Conservation (phyloP, 1,140 invertebrate species). For the Glossosoma conforme region DNA sequence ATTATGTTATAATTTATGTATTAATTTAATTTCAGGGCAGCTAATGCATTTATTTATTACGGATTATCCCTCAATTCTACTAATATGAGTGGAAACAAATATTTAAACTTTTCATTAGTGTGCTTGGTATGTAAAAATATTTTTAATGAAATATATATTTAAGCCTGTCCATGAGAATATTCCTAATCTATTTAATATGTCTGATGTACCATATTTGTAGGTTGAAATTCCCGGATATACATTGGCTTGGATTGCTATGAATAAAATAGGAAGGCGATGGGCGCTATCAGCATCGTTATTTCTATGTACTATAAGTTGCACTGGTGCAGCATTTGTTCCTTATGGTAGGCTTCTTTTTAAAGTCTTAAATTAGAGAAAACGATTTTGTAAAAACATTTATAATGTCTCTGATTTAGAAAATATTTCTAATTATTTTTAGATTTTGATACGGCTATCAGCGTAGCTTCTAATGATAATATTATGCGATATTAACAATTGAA, state of each 20-base stretch:
- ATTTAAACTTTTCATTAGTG: slow-evolving; percentile 55
- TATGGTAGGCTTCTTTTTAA: slow-evolving; percentile 23
- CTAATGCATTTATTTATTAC: slow-evolving; percentile 67
- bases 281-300: slow-evolving; percentile 50
- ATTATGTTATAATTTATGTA: neutral
- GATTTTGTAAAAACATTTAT: neutral
- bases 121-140: slow-evolving; percentile 38
- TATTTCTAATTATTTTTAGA: too few species aligned
- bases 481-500: neutral
- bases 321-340: slow-evolving; percentile 43
- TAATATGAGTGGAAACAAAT: slow-evolving; percentile 61
- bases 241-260: slow-evolving; percentile 48
- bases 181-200: slow-evolving; percentile 1
- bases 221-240: slow-evolving; percentile 59
- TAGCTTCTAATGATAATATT: neutral
- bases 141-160: slow-evolving; percentile 3
- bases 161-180: too few species aligned
- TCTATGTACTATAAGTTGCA: slow-evolving; percentile 53
- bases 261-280: slow-evolving; percentile 50
- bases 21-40: slow-evolving; percentile 50
- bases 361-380: neutral
- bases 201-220: slow-evolving; percentile 14
- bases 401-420: neutral
- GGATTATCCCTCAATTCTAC: slow-evolving; percentile 66
- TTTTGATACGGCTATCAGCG: neutral